These are phyloP conservation scores for Peromyscus polionotus DNA, from an alignment of 2,113 vertebrate species.

Conservation along the genomic window DNA sequence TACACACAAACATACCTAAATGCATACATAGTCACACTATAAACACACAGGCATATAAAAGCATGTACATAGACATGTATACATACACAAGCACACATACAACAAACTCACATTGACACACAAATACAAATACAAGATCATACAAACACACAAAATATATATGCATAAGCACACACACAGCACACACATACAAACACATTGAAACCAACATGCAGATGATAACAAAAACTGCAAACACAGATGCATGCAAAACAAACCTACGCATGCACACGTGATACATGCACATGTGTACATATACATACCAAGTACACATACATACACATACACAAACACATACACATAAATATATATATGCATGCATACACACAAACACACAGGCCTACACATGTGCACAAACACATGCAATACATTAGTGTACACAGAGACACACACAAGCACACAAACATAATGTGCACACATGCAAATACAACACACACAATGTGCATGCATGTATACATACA, in stretches of 20 bases:
- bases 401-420: not conserved
- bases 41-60: not conserved
- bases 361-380: not conserved
- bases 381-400: not conserved
- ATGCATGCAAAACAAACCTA: not conserved
- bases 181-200: not conserved
- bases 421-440: not conserved
- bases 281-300: not conserved
- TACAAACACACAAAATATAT: not conserved
- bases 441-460: not conserved
- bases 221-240: not conserved
- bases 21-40: not conserved
- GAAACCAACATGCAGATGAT: not conserved
- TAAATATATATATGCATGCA: not conserved
- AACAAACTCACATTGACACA: not conserved
- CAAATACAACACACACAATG: not conserved
- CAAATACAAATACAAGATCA: not conserved
- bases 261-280: not conserved
- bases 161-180: not conserved
- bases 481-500: not conserved
- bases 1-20: not conserved
- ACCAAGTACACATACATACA: not conserved
- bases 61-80: not conserved
- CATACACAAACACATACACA: not conserved
- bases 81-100: not conserved